phyloP scores from a whole-genome alignment of 2,797 vertebrate genomes.

The Hyperoplus immaculatus region DNA sequence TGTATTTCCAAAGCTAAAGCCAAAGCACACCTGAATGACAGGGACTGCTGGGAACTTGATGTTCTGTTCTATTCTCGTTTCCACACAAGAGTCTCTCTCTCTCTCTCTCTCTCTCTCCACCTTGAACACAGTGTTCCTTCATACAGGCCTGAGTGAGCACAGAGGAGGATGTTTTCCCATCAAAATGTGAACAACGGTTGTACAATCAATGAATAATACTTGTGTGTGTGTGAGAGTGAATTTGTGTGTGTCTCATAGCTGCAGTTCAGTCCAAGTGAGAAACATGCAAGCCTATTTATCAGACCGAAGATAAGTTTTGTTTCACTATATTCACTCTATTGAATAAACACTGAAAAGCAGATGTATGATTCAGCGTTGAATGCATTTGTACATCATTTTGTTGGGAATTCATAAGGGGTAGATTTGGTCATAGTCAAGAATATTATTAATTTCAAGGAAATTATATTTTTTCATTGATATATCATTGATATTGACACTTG shows the following conservation, averaged over 20 bases:
- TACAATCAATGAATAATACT: background rate
- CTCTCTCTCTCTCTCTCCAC: too few species aligned
- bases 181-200: background rate
- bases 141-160: background rate
- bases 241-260: background rate
- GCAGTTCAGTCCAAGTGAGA: slow-evolving; percentile 2
- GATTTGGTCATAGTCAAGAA: too few species aligned
- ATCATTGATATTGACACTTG: too few species aligned
- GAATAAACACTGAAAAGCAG: background rate
- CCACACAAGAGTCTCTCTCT: too few species aligned
- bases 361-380: too few species aligned
- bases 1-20: slow-evolving; percentile 5
- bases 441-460: too few species aligned
- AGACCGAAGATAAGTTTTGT: slow-evolving; percentile 17
- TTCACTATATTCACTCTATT: slow-evolving; percentile 6
- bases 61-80: slow-evolving; percentile 29
- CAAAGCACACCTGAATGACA: background rate
- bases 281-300: background rate
- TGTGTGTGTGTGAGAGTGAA: slow-evolving; percentile 5
- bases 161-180: slow-evolving; percentile 16
- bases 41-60: slow-evolving; percentile 19
- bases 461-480: too few species aligned
- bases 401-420: too few species aligned
- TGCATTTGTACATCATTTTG: too few species aligned
- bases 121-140: background rate